These are phyloP conservation scores for Dendrolimus kikuchii DNA, from an alignment of 1,140 invertebrate species.

Conservation along the genomic window DNA sequence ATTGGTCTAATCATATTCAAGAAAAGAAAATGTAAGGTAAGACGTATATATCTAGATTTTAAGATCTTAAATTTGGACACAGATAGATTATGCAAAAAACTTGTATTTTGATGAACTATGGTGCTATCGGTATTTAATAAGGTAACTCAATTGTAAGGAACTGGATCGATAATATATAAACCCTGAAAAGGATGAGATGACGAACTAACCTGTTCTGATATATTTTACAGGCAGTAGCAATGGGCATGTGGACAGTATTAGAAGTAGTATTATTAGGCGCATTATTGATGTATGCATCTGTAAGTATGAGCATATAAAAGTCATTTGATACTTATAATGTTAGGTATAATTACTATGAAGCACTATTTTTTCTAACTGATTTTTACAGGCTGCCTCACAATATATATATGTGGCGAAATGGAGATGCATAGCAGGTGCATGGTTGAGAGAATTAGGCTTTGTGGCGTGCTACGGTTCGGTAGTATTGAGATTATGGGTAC, in stretches of 20 bases:
- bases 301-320: constrained; percentile 68
- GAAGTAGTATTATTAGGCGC: constrained; percentile 90
- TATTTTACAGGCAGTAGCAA: constrained; percentile 80
- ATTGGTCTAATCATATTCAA: constrained; percentile 82
- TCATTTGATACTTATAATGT: background rate
- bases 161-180: too few species aligned
- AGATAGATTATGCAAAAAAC: too few species aligned
- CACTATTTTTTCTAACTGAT: background rate
- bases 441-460: constrained; percentile 92
- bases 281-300: constrained; percentile 87
- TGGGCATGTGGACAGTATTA: constrained; percentile 91
- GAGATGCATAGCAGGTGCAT: constrained; percentile 87
- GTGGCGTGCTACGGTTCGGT: constrained; percentile 93
- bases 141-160: too few species aligned
- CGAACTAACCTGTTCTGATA: background rate
- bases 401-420: constrained; percentile 83
- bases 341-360: background rate
- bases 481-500: constrained; percentile 91
- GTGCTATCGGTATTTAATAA: too few species aligned
- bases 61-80: too few species aligned
- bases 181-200: background rate
- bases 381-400: constrained; percentile 83
- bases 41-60: constrained; percentile 1
- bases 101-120: too few species aligned
- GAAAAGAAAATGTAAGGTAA: constrained; percentile 85